Conservation (phyloP, 23 tunicate species). For the Corella eumyota region DNA sequence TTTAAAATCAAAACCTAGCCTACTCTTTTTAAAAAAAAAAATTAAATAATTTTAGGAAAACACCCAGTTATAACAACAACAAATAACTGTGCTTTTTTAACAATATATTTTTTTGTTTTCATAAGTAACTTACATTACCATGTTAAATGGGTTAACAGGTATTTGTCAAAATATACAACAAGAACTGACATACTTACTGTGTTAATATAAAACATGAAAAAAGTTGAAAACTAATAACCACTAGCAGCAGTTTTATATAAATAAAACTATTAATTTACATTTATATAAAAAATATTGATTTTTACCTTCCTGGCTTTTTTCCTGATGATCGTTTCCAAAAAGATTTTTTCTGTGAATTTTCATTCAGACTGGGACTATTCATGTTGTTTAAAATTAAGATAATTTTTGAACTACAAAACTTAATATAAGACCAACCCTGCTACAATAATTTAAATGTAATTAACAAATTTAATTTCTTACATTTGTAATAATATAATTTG, state of each 20-base stretch:
- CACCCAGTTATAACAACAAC: not conserved
- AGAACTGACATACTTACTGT: not conserved
- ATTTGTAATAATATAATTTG: too few species aligned
- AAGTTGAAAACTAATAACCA: not conserved
- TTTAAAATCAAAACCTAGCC: not conserved
- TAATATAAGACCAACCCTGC: too few species aligned
- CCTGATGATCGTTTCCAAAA: conserved; percentile 82
- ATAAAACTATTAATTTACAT: not conserved
- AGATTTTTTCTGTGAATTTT: conserved; percentile 27
- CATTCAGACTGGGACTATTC: too few species aligned
- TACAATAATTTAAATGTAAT: too few species aligned
- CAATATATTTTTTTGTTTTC: too few species aligned
- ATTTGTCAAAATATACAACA: not conserved
- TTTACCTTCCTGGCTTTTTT: conserved; percentile 70
- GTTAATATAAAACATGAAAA: too few species aligned
- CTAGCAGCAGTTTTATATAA: not conserved
- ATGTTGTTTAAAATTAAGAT: too few species aligned
- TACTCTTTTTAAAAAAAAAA: too few species aligned
- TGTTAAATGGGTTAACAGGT: too few species aligned
- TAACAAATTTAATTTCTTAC: too few species aligned
- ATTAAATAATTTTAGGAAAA: not conserved
- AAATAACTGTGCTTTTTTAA: not conserved
- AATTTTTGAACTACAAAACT: too few species aligned
- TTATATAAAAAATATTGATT: not conserved
- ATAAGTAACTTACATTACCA: too few species aligned